Conservation (phyloP, 1,140 invertebrate genomes). For the Chironomus tepperi region DNA sequence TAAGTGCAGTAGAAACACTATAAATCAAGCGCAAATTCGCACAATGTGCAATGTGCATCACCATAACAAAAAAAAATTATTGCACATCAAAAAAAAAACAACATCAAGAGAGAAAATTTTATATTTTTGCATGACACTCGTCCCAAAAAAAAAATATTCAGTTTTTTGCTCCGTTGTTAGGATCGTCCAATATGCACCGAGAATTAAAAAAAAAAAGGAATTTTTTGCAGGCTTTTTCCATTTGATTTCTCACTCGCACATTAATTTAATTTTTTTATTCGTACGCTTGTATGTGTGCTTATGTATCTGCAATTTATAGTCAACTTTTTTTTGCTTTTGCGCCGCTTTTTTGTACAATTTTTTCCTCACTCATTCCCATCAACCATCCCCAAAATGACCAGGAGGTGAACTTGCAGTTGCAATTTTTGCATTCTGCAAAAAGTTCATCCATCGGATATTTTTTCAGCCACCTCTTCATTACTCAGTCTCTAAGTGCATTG, state of each 20-base stretch:
- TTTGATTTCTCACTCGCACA: slow-evolving; percentile 12
- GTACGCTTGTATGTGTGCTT: not conserved
- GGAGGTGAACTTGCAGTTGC: not conserved
- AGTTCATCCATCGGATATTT: too few species aligned
- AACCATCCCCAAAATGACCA: not conserved
- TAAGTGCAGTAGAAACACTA: slow-evolving; percentile 1
- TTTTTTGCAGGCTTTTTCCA: not conserved
- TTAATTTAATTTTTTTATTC: slow-evolving; percentile 7
- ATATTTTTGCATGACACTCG: not conserved
- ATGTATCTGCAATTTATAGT: too few species aligned
- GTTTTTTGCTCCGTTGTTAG: not conserved
- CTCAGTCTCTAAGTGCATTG: too few species aligned
- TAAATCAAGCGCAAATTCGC: slow-evolving; percentile 7
- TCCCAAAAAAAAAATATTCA: not conserved
- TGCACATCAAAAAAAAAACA: not conserved
- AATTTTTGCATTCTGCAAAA: not conserved
- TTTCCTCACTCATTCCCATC: not conserved
- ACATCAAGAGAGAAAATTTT: too few species aligned
- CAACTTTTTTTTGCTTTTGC: not conserved
- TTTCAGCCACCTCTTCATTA: too few species aligned
- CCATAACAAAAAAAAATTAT: not conserved
- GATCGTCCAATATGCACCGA: not conserved
- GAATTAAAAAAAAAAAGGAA: not conserved
- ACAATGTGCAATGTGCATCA: slow-evolving; percentile 12
- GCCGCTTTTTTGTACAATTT: not conserved